phyloP scores from a whole-genome alignment of 2,113 vertebrate genomes.

The Epinephelus cyanopodus region DNA sequence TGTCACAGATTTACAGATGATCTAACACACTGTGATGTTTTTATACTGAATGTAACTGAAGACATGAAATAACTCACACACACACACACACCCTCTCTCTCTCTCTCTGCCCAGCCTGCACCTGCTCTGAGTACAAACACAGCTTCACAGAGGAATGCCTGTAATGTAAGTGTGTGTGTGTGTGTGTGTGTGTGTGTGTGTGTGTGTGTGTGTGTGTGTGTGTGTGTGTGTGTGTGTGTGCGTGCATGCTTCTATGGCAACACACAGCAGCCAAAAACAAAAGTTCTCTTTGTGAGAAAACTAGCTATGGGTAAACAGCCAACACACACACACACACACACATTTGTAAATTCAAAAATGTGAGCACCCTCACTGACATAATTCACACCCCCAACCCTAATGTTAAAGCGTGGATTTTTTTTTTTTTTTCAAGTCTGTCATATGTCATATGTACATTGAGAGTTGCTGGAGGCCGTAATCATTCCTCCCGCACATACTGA shows the following conservation, averaged over 20 bases:
- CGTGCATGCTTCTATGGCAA: constrained; percentile 1
- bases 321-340: constrained; percentile 10
- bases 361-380: not conserved
- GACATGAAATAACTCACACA: constrained; percentile 9
- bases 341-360: not conserved
- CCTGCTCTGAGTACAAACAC: constrained; percentile 54
- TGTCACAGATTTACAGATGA: not conserved
- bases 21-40: not conserved
- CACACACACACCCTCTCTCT: not conserved
- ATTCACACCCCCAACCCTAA: not conserved
- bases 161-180: constrained; percentile 31
- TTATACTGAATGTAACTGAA: not conserved
- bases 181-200: constrained; percentile 20
- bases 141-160: constrained; percentile 49
- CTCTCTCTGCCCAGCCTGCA: constrained; percentile 27
- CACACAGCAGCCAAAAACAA: constrained; percentile 47
- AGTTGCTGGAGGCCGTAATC: not conserved
- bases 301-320: constrained; percentile 18
- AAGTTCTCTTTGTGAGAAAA: constrained; percentile 44
- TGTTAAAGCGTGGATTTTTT: too few relatives aligned
- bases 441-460: not conserved
- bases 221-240: not conserved
- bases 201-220: not conserved
- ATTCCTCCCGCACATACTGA: not conserved
- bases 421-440: not conserved